Evolutionary conservation across 2,797 vertebrate species (phyloP), one percentile per base, ranked within the genome.

Genomic region (Chromis chromis): DNA sequence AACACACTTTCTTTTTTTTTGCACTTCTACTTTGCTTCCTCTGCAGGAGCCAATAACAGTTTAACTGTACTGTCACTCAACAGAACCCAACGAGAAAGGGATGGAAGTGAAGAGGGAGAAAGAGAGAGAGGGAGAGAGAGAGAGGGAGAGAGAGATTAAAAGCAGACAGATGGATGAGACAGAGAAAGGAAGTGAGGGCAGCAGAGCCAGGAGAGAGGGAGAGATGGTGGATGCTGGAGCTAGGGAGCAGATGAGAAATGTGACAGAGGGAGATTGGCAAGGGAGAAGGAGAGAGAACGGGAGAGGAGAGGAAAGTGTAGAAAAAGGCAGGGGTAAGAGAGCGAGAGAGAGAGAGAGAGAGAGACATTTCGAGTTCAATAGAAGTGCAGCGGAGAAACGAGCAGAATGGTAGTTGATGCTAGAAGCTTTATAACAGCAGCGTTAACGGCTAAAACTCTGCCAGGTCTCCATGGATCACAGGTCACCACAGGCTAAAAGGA

Each of bases 21-120:
- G 74, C 81, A 70, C 71, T 52, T 39, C 63, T 73, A 50, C 70
- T 85, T 78, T 60, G 74, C 72, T 75, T 87, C 78, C 78, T 60
- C 80, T 81, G 76, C 82, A 73, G 72, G 76, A 86, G 75, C 86
- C 81, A 80, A 82, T 76, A 88, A 79, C 79, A 78, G 78, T 88
- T 87, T 86, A 86, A 89, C 77, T 79, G 77, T 62, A 58, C 82
- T 79, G 89, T 88, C 91, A 90, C 64, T 90, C 89, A 89, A 10
- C 80, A 42, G 75, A 56, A 31, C 60, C 22, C 9, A 19, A 46
- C 21, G 48, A 69, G 49, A 62, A 50, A 63, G 60, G 78, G 74
- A 80, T 84, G 70, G n/a, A n/a, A n/a, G n/a, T n/a, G n/a, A n/a
- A 53, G 54, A 65, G 54, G 65, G 40, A 7, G 31, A 31, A 7